Conservation (phyloP, 2,113 vertebrate genomes). For the Leptosomus discolor region DNA sequence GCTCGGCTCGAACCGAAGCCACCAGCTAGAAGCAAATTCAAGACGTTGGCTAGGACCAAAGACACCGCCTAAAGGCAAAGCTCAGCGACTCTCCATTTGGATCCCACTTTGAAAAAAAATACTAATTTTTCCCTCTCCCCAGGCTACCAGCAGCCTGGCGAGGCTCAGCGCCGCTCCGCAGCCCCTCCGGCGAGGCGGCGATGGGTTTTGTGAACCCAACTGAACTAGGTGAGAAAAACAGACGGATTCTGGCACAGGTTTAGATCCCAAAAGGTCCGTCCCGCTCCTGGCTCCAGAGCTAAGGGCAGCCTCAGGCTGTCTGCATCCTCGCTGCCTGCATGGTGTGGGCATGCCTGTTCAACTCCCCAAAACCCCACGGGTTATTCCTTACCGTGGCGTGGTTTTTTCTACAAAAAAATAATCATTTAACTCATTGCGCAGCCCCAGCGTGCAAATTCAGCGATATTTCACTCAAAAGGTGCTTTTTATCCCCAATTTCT, state of each 20-base stretch:
- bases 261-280: neutral
- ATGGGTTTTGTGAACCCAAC: neutral
- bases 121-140: neutral
- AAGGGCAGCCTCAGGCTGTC: neutral
- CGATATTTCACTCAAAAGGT: accelerated
- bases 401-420: neutral
- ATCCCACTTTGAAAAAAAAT: neutral
- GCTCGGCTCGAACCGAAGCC: neutral
- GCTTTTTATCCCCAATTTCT: neutral
- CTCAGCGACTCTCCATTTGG: neutral
- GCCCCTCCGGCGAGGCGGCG: accelerated
- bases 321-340: neutral
- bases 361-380: accelerated
- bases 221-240: neutral
- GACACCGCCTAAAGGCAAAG: neutral
- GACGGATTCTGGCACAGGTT: neutral
- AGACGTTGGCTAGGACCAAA: neutral
- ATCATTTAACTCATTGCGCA: neutral
- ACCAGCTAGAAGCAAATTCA: neutral
- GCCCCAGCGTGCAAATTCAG: accelerated
- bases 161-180: neutral
- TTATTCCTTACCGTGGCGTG: accelerated
- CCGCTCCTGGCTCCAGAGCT: neutral
- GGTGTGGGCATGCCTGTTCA: neutral
- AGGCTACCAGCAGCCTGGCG: neutral